These are phyloP conservation scores for Halcyon malimbica DNA, from an alignment of 2,113 vertebrate species.

Conservation along the genomic window DNA sequence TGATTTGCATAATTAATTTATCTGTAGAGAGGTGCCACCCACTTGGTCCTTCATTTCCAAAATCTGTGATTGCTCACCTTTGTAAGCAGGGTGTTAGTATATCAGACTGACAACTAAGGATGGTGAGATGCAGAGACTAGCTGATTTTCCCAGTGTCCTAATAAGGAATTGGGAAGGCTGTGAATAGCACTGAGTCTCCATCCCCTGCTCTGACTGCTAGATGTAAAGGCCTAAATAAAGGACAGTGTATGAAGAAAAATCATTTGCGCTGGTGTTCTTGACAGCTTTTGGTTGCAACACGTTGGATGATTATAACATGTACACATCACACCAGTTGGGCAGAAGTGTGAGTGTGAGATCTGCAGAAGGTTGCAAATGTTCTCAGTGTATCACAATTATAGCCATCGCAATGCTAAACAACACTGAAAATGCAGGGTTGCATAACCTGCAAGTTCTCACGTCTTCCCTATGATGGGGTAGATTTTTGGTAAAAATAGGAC, in stretches of 20 bases:
- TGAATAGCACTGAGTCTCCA: neutral
- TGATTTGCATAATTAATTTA: neutral
- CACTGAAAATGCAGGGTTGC: neutral
- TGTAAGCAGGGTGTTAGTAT: neutral
- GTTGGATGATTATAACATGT: neutral
- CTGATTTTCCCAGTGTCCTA: neutral
- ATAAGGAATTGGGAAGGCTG: neutral
- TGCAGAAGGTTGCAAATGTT: conserved; percentile 37
- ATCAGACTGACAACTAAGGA: neutral
- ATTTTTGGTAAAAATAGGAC: conserved; percentile 15
- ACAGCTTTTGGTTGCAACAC: conserved; percentile 35
- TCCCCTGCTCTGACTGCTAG: neutral
- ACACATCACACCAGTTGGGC: conserved; percentile 48
- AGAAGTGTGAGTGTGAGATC: conserved; percentile 53
- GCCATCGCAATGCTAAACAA: neutral
- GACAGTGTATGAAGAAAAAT: neutral
- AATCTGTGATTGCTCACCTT: rapidly evolving
- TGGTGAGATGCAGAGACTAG: neutral
- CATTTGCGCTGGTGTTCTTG: neutral
- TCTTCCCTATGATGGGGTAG: neutral
- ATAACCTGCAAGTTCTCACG: conserved; percentile 35
- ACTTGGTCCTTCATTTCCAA: neutral
- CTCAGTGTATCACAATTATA: conserved; percentile 54
- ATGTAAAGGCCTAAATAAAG: neutral
- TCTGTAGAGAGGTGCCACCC: neutral